These are phyloP conservation scores for Nymphicus hollandicus DNA, from an alignment of 2,113 vertebrate genomes.

Conservation along the genomic window DNA sequence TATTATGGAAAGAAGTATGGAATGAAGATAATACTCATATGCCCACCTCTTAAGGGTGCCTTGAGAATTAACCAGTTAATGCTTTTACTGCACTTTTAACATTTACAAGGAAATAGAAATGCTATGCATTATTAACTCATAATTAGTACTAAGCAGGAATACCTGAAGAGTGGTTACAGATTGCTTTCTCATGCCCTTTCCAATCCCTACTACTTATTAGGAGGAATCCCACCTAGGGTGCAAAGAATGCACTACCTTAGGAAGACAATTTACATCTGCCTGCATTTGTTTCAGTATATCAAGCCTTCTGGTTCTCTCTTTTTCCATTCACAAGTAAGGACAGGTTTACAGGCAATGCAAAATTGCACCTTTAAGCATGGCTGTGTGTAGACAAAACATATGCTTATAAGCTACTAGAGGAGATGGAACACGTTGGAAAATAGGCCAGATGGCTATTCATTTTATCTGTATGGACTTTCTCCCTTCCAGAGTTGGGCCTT, in stretches of 20 bases:
- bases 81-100: slow-evolving; percentile 3
- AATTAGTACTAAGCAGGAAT: slow-evolving; percentile 19
- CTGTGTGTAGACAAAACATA: neutral
- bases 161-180: slow-evolving; percentile 13
- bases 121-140: slow-evolving; percentile 20
- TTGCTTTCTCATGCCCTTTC: neutral
- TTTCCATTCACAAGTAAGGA: neutral
- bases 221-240: neutral
- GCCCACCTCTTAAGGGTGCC: slow-evolving; percentile 7
- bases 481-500: neutral
- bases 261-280: slow-evolving; percentile 34
- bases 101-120: slow-evolving; percentile 15
- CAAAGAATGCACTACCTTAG: slow-evolving; percentile 6
- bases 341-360: neutral
- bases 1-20: slow-evolving; percentile 62
- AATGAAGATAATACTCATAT: slow-evolving; percentile 12
- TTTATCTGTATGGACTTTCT: neutral
- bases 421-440: neutral
- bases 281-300: slow-evolving; percentile 30
- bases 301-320: neutral
- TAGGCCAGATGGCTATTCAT: neutral
- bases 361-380: neutral
- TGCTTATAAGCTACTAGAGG: neutral
- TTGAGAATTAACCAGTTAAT: slow-evolving; percentile 39
- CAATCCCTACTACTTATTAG: neutral